Percentiles rank a stretch among this genome's conserved stretches.
These are phyloP conservation scores for Cerastis leucographa DNA, from an alignment of 2,888 invertebrate species.

Conservation along the genomic window DNA sequence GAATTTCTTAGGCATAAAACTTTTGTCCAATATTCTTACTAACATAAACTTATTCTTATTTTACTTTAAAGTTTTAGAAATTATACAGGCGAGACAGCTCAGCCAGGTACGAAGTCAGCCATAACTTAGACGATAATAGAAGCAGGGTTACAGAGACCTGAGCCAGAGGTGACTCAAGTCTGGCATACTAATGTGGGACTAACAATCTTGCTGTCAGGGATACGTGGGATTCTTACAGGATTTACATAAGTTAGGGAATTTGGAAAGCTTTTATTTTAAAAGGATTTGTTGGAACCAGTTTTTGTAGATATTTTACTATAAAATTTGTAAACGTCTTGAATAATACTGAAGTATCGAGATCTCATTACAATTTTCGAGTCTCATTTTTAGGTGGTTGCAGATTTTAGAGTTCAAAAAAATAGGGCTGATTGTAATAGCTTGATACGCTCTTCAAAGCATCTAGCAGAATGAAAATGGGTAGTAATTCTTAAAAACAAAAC, in stretches of 20 bases:
- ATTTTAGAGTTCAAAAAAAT: neutral
- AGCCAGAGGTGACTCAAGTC: constrained; percentile 34
- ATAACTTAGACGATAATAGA: constrained; percentile 55
- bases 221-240: constrained; percentile 41
- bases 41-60: constrained; percentile 31
- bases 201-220: constrained; percentile 43
- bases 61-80: constrained; percentile 14
- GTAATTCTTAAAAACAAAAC: neutral
- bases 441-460: neutral
- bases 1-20: neutral
- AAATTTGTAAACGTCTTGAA: neutral
- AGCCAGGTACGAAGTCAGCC: constrained; percentile 31
- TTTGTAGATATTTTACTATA: neutral
- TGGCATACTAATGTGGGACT: constrained; percentile 61
- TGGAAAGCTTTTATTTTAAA: neutral
- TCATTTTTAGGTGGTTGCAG: neutral
- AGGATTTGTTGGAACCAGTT: neutral
- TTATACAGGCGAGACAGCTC: constrained; percentile 28
- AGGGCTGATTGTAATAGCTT: too few relatives aligned
- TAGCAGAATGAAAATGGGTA: neutral
- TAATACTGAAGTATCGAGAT: neutral
- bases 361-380: neutral
- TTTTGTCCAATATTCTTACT: constrained; percentile 3
- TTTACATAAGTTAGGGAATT: constrained; percentile 47
- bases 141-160: constrained; percentile 40